Evolutionary conservation across 1,140 invertebrate genomes (phyloP), one percentile per base, ranked within the genome.

Genomic region (Drosophila littoralis): DNA sequence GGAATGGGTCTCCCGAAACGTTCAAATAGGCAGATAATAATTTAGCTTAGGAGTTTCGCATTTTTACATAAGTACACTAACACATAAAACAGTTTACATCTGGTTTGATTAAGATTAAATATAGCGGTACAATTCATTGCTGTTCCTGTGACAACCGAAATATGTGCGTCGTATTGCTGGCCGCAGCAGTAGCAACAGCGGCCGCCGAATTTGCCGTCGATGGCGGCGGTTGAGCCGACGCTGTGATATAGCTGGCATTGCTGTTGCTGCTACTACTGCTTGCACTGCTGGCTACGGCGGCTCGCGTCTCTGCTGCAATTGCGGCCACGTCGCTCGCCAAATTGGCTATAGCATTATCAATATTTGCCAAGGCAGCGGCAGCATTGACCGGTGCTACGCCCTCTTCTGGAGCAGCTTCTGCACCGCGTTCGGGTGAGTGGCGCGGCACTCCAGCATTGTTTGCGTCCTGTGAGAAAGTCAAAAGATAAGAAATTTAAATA

Each of bases 1-100:
- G 69, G 77, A 69, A 71, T 52, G 68, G 40, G 54, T 75, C 58
- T 46, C 33, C 50, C 50, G 54, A 64, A 77, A 66, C 69, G 45
- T 43, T 55, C 22, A 40, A 81, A 75, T 28, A 68, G 69, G 75
- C 74, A 54, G 35, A 35, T 40, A 35, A 51, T 35, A 35, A 51
- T 46, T 68, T 48, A 50, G 66, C 45, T 66, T 63, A 61, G 48
- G 36, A 77, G 50, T 77, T 78, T 77, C 40, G 65, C 77, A 43
- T 77, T 77, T 83, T 78, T 89, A 89, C 84, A 89, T 89, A 86
- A 86, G 82, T 86, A 86, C 82, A 85, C 82, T 86, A 86, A 85
- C 75, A 81, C 81, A 79, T 78, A 76, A 54, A 80, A 86, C 78
- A 73, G 59, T 79, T 46, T 70, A 79, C 57, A 85, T 67, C 48